These are phyloP conservation scores for Oryctes rhinoceros DNA, from an alignment of 1,140 invertebrate genomes.

Conservation along the genomic window DNA sequence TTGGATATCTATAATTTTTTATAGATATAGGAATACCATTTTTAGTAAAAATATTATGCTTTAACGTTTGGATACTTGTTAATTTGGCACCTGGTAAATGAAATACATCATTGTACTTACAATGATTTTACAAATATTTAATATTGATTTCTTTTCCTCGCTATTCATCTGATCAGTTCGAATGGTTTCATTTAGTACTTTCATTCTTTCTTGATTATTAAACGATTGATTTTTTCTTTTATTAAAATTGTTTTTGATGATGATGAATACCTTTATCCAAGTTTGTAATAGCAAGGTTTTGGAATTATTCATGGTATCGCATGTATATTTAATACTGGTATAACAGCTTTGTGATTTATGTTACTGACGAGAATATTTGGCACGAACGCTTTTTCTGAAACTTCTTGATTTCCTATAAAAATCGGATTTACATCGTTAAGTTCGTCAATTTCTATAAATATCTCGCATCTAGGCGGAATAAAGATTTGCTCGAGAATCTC, in stretches of 20 bases:
- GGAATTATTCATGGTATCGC: too few relatives aligned
- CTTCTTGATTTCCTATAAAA: background rate
- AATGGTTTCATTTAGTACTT: background rate
- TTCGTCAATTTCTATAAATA: background rate
- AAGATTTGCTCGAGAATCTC: background rate
- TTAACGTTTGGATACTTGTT: slow-evolving; percentile 46
- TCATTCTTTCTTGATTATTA: background rate
- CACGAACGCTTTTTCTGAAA: background rate
- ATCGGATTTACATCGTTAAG: background rate
- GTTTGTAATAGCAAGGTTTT: too few relatives aligned
- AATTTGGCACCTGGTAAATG: slow-evolving; percentile 44
- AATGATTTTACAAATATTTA: slow-evolving; percentile 46
- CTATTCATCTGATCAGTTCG: slow-evolving; percentile 47
- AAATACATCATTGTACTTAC: slow-evolving; percentile 50
- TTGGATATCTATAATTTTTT: slow-evolving; percentile 50
- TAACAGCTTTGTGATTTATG: background rate
- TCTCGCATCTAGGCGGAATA: background rate
- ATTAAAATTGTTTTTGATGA: too few relatives aligned
- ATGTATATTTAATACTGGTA: slow-evolving; percentile 2
- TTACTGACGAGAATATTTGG: background rate
- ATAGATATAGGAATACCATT: slow-evolving; percentile 43
- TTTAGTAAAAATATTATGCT: slow-evolving; percentile 42
- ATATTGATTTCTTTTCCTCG: slow-evolving; percentile 48
- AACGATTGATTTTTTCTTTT: too few relatives aligned
- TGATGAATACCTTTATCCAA: too few relatives aligned